phyloP scores from a whole-genome alignment of 2,113 vertebrate genomes.

The Argyrosomus japonicus region DNA sequence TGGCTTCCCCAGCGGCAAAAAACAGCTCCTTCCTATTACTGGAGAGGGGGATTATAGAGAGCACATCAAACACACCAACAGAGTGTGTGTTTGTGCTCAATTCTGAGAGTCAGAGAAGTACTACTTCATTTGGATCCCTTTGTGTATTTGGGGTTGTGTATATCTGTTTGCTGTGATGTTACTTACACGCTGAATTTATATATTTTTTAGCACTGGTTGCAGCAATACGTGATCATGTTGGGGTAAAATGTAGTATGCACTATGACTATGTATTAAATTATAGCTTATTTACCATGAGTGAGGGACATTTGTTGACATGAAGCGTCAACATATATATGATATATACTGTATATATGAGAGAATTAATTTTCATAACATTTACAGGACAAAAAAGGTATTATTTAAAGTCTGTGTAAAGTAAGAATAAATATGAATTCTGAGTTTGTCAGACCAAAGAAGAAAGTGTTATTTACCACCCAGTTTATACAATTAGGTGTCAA shows the following conservation, averaged over 20 bases:
- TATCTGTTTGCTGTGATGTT: neutral
- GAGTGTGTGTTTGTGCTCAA: slow-evolving; percentile 17
- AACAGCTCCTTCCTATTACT: slow-evolving; percentile 24
- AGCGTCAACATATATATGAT: neutral
- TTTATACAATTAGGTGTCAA: too few species aligned
- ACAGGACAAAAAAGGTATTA: neutral
- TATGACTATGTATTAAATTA: neutral
- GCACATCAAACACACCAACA: slow-evolving; percentile 51
- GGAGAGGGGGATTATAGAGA: slow-evolving; percentile 37
- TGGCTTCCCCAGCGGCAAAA: slow-evolving; percentile 32
- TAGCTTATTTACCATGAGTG: neutral
- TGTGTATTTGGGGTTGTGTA: neutral
- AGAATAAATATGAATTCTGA: too few species aligned
- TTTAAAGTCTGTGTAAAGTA: too few species aligned
- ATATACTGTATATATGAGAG: too few species aligned
- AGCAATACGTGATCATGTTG: neutral
- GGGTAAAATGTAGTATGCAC: neutral
- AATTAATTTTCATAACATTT: too few species aligned
- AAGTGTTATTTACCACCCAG: too few species aligned
- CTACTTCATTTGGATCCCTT: slow-evolving; percentile 2
- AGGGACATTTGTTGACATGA: neutral
- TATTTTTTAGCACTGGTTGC: neutral
- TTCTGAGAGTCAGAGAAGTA: slow-evolving; percentile 1
- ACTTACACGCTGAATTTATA: neutral
- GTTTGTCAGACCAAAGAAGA: too few species aligned